phyloP scores from a whole-genome alignment of 2,113 vertebrate species.

The Struthio camelus region DNA sequence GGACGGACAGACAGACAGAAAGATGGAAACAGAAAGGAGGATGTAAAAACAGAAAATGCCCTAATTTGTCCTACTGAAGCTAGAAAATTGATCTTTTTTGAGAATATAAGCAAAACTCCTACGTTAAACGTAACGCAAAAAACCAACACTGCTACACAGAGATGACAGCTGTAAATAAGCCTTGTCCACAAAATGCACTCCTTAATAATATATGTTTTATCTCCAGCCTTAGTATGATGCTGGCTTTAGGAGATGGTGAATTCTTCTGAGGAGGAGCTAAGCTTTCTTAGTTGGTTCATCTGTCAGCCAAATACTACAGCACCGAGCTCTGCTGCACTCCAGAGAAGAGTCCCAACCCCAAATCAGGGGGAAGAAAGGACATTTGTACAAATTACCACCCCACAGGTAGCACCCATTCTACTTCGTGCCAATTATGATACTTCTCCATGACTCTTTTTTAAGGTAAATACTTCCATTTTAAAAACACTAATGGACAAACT shows the following conservation, averaged over 20 bases:
- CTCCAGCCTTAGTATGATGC: not conserved
- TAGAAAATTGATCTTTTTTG: slow-evolving; percentile 43
- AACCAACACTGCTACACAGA: slow-evolving; percentile 30
- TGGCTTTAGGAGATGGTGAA: not conserved
- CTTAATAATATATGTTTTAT: not conserved
- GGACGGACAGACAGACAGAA: too few relatives aligned
- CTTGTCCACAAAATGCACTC: not conserved
- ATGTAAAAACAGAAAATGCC: not conserved
- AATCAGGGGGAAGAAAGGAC: too few relatives aligned
- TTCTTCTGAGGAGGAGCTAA: not conserved
- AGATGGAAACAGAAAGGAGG: not conserved
- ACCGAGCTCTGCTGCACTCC: accelerated
- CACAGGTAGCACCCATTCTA: accelerated
- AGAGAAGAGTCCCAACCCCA: not conserved
- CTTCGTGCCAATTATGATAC: not conserved
- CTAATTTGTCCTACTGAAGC: slow-evolving; percentile 29
- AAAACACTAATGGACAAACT: not conserved
- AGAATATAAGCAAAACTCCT: slow-evolving; percentile 21
- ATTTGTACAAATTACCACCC: not conserved
- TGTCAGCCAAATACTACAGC: not conserved
- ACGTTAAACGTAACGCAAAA: slow-evolving; percentile 31
- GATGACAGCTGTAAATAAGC: slow-evolving; percentile 30
- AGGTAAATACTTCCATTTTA: slow-evolving; percentile 33
- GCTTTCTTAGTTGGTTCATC: too few relatives aligned
- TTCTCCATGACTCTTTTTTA: not conserved